Conservation (phyloP, 92 coral and sea anemone species). For the Hydrozoanthus gracilis region DNA sequence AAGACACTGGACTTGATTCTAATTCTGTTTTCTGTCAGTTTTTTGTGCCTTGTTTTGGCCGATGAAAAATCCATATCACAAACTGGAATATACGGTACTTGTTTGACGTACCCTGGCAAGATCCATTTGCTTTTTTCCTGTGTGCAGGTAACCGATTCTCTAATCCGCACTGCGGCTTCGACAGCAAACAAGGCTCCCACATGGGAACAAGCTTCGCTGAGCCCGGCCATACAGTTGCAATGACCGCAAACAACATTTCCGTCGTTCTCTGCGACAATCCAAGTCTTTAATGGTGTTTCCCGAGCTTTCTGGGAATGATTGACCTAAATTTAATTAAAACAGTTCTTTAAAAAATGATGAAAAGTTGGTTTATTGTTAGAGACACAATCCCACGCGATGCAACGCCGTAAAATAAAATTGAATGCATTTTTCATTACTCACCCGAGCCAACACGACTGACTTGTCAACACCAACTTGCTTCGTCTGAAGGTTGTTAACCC, state of each 20-base stretch:
- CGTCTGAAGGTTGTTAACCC: slow-evolving; percentile 41
- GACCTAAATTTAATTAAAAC: not conserved
- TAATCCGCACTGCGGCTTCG: slow-evolving; percentile 63
- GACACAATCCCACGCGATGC: slow-evolving; percentile 10
- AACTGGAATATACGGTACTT: slow-evolving; percentile 57
- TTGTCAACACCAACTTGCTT: slow-evolving; percentile 37
- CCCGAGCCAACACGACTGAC: slow-evolving; percentile 34
- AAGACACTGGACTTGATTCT: slow-evolving; percentile 11
- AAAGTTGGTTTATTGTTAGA: slow-evolving; percentile 3
- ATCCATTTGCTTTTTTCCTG: slow-evolving; percentile 56
- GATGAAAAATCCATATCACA: slow-evolving; percentile 68
- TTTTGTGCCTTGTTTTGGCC: slow-evolving; percentile 46
- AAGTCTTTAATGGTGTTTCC: slow-evolving; percentile 6
- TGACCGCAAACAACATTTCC: slow-evolving; percentile 13
- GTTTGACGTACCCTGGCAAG: slow-evolving; percentile 54
- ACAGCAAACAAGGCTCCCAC: slow-evolving; percentile 73
- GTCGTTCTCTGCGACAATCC: not conserved
- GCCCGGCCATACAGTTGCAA: slow-evolving; percentile 20
- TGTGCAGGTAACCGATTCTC: slow-evolving; percentile 59
- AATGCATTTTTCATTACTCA: slow-evolving; percentile 23
- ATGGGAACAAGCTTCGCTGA: slow-evolving; percentile 68
- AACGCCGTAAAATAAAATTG: not conserved
- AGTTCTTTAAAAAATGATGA: not conserved
- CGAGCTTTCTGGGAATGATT: slow-evolving; percentile 11
- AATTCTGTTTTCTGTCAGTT: slow-evolving; percentile 31